Conservation (phyloP, 2,888 invertebrate genomes). For the Scelioninae gen. 1 region DNA sequence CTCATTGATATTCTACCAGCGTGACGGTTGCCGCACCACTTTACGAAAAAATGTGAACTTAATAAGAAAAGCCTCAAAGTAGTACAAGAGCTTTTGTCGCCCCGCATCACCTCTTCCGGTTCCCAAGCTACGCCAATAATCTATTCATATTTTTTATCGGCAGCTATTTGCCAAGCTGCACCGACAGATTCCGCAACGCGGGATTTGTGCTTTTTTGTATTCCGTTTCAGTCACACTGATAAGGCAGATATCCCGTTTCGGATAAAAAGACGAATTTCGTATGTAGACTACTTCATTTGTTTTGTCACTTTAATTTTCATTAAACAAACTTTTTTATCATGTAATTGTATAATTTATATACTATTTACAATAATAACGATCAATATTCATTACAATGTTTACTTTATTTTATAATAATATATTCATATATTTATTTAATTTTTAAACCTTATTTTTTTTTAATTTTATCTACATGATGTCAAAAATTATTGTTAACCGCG, state of each 20-base stretch:
- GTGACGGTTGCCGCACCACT: constrained; percentile 78
- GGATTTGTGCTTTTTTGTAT: constrained; percentile 45
- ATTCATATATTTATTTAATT: too few species aligned
- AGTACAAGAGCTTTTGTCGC: constrained; percentile 81
- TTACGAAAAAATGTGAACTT: constrained; percentile 84
- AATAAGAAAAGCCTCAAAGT: constrained; percentile 83
- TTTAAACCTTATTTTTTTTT: neutral
- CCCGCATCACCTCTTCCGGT: constrained; percentile 64
- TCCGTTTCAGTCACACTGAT: constrained; percentile 16
- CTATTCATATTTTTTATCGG: constrained; percentile 77
- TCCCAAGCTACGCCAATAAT: constrained; percentile 74
- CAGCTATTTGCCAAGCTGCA: constrained; percentile 54
- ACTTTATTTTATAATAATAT: too few species aligned
- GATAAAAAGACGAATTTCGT: neutral
- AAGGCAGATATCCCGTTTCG: neutral
- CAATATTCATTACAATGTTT: too few species aligned
- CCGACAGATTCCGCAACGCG: constrained; percentile 33
- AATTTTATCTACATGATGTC: neutral
- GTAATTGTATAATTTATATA: too few species aligned
- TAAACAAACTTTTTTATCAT: neutral
- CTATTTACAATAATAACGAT: too few species aligned
- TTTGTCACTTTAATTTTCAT: neutral
- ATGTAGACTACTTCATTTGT: neutral
- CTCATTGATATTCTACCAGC: constrained; percentile 83
- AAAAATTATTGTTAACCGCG: neutral